phyloP scores from a whole-genome alignment of 2,113 vertebrate species.

The Acanthisitta chloris region DNA sequence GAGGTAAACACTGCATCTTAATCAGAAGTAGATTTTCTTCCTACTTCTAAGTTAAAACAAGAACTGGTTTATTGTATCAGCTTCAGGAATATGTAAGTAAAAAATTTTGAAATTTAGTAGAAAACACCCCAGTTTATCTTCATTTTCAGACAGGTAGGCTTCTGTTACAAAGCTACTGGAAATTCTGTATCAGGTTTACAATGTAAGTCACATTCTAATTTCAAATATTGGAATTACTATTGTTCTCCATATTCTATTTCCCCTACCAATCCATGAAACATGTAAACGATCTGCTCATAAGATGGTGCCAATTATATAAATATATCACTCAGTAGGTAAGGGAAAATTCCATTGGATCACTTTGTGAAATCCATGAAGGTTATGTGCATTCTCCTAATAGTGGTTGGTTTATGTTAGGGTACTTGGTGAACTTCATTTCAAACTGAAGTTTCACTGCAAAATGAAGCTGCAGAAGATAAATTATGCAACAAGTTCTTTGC shows the following conservation, averaged over 20 bases:
- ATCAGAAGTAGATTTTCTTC: not conserved
- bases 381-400: not conserved
- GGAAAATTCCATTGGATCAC: not conserved
- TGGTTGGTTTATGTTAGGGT: not conserved
- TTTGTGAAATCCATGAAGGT: not conserved
- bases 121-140: not conserved
- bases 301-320: conserved; percentile 3
- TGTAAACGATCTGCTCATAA: conserved; percentile 36
- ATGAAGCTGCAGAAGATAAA: not conserved
- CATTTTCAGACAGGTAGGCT: not conserved
- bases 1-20: not conserved
- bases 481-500: not conserved
- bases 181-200: not conserved
- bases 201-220: not conserved
- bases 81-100: not conserved
- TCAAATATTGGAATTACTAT: not conserved
- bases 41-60: not conserved
- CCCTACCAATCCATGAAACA: conserved; percentile 47
- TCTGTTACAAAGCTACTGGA: not conserved
- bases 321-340: not conserved
- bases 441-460: not conserved
- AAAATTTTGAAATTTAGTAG: not conserved
- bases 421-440: not conserved
- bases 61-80: not conserved
- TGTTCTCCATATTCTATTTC: conserved; percentile 19